A percentile compares a stretch with the other conserved stretches of the same genome.
Conservation (phyloP, 2,888 invertebrate species). For the Thera britannica region DNA sequence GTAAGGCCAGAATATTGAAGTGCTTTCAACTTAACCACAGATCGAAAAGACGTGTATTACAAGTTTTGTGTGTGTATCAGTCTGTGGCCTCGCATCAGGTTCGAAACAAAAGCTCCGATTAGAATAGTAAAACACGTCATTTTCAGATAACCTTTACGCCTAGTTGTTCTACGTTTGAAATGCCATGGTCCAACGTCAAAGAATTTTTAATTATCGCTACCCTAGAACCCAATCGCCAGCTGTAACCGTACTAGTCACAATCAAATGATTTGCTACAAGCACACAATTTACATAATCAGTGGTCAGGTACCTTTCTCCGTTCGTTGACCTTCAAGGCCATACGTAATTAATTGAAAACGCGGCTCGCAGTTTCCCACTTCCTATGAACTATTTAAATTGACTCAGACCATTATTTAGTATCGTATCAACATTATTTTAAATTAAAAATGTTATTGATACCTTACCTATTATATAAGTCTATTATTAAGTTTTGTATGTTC, state of each 20-base stretch:
- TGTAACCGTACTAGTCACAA: constrained; percentile 45
- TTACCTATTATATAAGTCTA: neutral
- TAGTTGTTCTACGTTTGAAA: neutral
- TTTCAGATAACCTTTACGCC: neutral
- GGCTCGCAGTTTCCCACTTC: constrained; percentile 29
- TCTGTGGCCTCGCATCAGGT: too few species aligned
- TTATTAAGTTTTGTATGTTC: too few species aligned
- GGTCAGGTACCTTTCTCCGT: constrained; percentile 62
- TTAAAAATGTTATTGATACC: too few species aligned
- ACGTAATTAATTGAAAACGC: constrained; percentile 50
- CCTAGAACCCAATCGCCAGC: constrained; percentile 39
- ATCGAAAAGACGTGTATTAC: too few species aligned
- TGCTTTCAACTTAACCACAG: too few species aligned
- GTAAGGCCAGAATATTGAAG: too few species aligned
- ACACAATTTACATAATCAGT: constrained; percentile 62
- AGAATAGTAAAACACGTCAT: too few species aligned
- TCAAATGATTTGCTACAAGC: constrained; percentile 53
- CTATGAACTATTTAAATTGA: constrained; percentile 16
- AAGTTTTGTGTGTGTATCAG: too few species aligned
- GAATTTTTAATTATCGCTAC: constrained; percentile 6
- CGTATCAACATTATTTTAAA: too few species aligned
- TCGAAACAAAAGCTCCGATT: too few species aligned
- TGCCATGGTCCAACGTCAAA: constrained; percentile 5
- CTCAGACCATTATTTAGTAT: neutral
- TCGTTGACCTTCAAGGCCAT: constrained; percentile 70